Evolutionary conservation across 1,140 invertebrate genomes (phyloP), one percentile per base, ranked within the genome.

Genomic region (Megalonaias nervosa): DNA sequence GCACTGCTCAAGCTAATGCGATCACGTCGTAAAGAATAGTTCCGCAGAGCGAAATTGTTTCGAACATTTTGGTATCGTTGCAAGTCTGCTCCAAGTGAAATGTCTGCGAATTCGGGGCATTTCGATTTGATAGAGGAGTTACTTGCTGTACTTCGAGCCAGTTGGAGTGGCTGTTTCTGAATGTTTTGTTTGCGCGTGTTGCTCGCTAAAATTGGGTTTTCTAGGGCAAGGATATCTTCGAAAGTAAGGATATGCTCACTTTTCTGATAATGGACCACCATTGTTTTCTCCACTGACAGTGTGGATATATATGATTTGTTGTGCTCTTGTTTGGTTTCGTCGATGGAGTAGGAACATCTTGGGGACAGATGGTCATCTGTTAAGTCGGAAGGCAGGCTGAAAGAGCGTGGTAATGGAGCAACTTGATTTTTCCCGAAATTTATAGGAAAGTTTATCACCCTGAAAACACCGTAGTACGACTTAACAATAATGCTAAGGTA

Each of bases 231-330:
- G 12, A 82, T 73, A 61, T 85, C 83, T 55, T 82, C 82, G 19
- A 86, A 71, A 21, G 71, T 71, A 14, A 83, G 60, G 67, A 75
- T 77, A 48, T 81, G 74, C 38, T 81, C 82, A 55, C 64, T 64
- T 64, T 80, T 83, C 58, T 82, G 79, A 69, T 80, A 86, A 67
- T 86, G 85, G 5, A 86, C 81, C 21, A 77, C 65, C n/a, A 85
- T 69, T 65, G 71, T 70, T 55, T 23, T 66, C 17, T 71, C 67
- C 26, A 60, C 26, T 9, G 60, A 62, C 60, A 62, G 19, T n/a
- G 23, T n/a, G 23, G 19, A 62, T 12, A 23, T 19, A 4, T 23
- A 19, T n/a, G 19, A n/a, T 62, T 23, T 23, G 60, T 23, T n/a
- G 23, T n/a, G 23, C 23, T 62, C 60, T 23, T 19, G 60, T 62